These are phyloP conservation scores for Tetranychus cinnabarinus DNA, from an alignment of 1,140 invertebrate species.

Conservation along the genomic window DNA sequence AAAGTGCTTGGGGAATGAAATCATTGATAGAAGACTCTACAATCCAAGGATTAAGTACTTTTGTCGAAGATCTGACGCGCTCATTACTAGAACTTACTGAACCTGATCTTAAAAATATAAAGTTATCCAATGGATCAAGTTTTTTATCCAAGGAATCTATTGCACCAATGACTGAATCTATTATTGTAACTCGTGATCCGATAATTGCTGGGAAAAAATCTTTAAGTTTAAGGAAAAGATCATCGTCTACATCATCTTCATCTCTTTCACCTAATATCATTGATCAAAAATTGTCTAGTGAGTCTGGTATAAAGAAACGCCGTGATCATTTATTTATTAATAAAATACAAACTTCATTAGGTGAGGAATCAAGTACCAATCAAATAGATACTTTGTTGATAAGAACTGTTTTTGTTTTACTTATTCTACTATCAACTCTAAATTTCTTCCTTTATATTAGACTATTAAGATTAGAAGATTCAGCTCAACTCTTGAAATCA, in stretches of 20 bases:
- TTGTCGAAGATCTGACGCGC: background rate
- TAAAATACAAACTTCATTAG: background rate
- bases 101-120: background rate
- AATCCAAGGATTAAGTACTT: background rate
- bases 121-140: background rate
- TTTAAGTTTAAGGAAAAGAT: background rate
- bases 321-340: background rate
- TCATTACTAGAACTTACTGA: background rate
- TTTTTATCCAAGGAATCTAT: background rate
- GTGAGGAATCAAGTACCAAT: background rate
- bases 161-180: background rate
- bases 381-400: background rate
- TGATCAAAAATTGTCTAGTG: background rate
- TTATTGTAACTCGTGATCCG: background rate
- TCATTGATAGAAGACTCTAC: background rate
- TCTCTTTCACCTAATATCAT: background rate
- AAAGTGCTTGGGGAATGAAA: background rate
- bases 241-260: background rate
- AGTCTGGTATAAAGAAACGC: background rate
- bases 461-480: background rate
- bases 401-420: background rate
- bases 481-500: background rate
- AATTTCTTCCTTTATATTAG: background rate
- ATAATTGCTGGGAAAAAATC: background rate
- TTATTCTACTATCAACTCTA: background rate